phyloP scores from a whole-genome alignment of 1,140 invertebrate genomes.

The Sesamia nonagrioides region DNA sequence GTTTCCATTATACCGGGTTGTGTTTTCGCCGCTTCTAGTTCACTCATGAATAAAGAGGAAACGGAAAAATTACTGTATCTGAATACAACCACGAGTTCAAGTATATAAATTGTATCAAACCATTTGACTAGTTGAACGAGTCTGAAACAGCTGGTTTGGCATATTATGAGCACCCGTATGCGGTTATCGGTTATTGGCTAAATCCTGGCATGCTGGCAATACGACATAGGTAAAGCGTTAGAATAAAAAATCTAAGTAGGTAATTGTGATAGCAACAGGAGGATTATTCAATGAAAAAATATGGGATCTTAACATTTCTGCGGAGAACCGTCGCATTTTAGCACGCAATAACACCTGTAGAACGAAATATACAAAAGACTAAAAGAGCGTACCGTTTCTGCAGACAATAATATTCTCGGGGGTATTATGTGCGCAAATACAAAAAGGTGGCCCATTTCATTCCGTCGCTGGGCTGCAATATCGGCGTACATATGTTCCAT shows the following conservation, averaged over 20 bases:
- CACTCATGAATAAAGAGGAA: neutral
- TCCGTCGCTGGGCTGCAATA: constrained; percentile 18
- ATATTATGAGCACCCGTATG: constrained; percentile 26
- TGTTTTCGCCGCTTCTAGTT: neutral
- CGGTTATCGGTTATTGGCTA: constrained; percentile 18
- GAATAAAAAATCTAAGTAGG: neutral
- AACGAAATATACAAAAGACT: neutral
- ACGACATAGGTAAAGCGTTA: neutral
- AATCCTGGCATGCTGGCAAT: constrained; percentile 4
- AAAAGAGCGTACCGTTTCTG: constrained; percentile 7
- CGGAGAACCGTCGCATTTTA: neutral
- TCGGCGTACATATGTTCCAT: constrained; percentile 40
- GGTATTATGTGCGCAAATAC: constrained; percentile 9
- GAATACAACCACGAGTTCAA: neutral
- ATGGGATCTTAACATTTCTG: neutral
- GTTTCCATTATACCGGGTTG: neutral
- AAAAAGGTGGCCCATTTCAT: constrained; percentile 28
- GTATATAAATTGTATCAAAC: constrained; percentile 33
- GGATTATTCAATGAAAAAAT: neutral
- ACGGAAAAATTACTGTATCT: constrained; percentile 3
- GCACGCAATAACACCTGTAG: constrained; percentile 20
- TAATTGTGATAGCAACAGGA: neutral
- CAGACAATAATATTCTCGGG: constrained; percentile 20
- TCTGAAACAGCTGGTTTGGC: constrained; percentile 19
- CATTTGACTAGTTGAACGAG: constrained; percentile 6